phyloP scores from a whole-genome alignment of 2,888 invertebrate species.

The Diplazon laetatorius region DNA sequence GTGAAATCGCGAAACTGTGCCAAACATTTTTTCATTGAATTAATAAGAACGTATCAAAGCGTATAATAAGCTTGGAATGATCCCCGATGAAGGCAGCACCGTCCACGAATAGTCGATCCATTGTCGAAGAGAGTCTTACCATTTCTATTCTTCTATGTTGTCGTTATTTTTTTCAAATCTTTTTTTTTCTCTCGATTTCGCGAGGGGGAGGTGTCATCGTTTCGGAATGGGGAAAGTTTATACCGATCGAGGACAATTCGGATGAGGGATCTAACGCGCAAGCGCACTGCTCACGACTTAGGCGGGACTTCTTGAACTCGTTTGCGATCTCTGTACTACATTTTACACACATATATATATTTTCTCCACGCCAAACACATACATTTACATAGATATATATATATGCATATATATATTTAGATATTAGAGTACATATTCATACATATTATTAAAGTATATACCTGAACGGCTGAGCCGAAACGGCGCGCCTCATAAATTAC shows the following conservation, averaged over 20 bases:
- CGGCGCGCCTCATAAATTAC: slow-evolving; percentile 58
- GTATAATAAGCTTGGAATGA: slow-evolving; percentile 3
- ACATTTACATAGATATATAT: slow-evolving; percentile 38
- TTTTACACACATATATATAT: slow-evolving; percentile 35
- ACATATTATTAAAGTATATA: slow-evolving; percentile 36
- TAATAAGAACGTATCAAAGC: slow-evolving; percentile 75
- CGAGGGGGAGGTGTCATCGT: too few species aligned
- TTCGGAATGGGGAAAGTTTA: slow-evolving; percentile 54
- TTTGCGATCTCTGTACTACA: slow-evolving; percentile 25
- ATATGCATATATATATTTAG: slow-evolving; percentile 35
- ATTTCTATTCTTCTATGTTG: not conserved
- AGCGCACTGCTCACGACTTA: slow-evolving; percentile 11
- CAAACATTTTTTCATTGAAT: slow-evolving; percentile 78
- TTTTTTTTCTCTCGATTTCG: not conserved
- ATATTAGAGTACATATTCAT: slow-evolving; percentile 21
- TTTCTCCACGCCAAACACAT: slow-evolving; percentile 22
- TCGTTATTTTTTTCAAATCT: not conserved
- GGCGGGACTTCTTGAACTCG: slow-evolving; percentile 24
- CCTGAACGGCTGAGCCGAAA: slow-evolving; percentile 52
- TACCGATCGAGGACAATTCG: slow-evolving; percentile 48
- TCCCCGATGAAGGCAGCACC: not conserved
- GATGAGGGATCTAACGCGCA: slow-evolving; percentile 13
- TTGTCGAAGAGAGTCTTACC: slow-evolving; percentile 19
- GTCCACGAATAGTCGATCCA: slow-evolving; percentile 6
- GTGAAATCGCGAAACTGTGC: slow-evolving; percentile 80